Evolutionary conservation across 2,797 vertebrate species (phyloP).

Genomic region (Sebastes minor): DNA sequence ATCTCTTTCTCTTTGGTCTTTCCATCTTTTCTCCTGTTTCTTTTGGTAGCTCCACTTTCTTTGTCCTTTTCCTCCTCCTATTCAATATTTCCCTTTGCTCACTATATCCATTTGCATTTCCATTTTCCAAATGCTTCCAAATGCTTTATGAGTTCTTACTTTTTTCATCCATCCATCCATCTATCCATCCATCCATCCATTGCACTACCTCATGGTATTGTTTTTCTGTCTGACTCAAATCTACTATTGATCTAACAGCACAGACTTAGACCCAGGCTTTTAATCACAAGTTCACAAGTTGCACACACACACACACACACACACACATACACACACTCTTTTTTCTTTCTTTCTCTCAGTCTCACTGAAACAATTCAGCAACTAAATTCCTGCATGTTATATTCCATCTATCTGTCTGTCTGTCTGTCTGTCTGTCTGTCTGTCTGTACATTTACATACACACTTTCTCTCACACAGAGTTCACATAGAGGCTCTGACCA

Average conservation of each 20-base stretch:
- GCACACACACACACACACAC: neutral
- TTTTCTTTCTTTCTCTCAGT: neutral
- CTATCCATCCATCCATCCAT: neutral
- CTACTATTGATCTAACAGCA: constrained; percentile 36
- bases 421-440: neutral
- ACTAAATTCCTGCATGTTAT: neutral
- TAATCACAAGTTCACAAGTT: constrained; percentile 27
- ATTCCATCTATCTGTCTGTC: neutral
- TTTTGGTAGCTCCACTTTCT: neutral
- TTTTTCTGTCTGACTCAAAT: constrained; percentile 42
- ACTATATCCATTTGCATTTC: constrained; percentile 1
- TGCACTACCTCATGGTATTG: neutral
- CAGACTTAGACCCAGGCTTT: constrained; percentile 21
- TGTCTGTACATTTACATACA: neutral
- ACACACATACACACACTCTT: neutral
- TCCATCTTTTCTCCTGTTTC: neutral
- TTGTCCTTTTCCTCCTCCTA: neutral
- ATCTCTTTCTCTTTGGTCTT: neutral
- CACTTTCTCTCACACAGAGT: neutral
- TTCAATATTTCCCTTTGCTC: neutral
- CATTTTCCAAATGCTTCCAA: neutral
- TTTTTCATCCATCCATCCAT: neutral
- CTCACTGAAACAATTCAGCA: neutral
- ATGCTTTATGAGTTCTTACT: neutral
- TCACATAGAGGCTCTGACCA: constrained; percentile 1